A percentile compares a stretch with the other conserved stretches of the same genome.
Conservation (phyloP, 64 coral and sea anemone species). For the Actinia tenebrosa region DNA sequence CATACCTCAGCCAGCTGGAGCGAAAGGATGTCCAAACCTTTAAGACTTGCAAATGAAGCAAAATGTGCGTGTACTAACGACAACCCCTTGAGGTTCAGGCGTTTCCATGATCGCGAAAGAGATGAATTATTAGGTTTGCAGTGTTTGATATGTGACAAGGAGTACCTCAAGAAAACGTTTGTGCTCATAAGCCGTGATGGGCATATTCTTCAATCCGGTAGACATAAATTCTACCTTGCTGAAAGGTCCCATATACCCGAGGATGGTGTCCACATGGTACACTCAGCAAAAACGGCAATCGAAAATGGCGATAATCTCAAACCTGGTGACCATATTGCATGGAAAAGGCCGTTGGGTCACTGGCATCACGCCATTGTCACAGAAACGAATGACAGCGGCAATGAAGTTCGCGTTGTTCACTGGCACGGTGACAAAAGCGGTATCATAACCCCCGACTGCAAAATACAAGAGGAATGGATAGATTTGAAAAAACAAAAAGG, state of each 20-base stretch:
- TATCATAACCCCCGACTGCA: neutral
- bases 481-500: neutral
- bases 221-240: neutral
- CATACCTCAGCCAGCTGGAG: too few species aligned
- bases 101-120: conserved; percentile 15
- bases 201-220: neutral
- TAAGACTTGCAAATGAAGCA: neutral
- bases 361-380: conserved; percentile 28
- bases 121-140: conserved; percentile 11
- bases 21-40: neutral
- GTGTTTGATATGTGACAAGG: neutral
- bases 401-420: conserved; percentile 12
- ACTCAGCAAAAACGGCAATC: conserved; percentile 9
- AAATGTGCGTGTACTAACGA: neutral
- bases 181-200: neutral
- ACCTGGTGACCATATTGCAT: conserved; percentile 38
- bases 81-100: conserved; percentile 14
- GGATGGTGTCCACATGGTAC: conserved; percentile 20
- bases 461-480: conserved; percentile 25
- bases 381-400: neutral
- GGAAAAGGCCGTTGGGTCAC: neutral
- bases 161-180: conserved; percentile 15
- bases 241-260: neutral
- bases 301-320: conserved; percentile 14
- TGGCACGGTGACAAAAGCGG: neutral